Evolutionary conservation across 2,113 vertebrate species (phyloP).

Genomic region (Chloropsis hardwickii): DNA sequence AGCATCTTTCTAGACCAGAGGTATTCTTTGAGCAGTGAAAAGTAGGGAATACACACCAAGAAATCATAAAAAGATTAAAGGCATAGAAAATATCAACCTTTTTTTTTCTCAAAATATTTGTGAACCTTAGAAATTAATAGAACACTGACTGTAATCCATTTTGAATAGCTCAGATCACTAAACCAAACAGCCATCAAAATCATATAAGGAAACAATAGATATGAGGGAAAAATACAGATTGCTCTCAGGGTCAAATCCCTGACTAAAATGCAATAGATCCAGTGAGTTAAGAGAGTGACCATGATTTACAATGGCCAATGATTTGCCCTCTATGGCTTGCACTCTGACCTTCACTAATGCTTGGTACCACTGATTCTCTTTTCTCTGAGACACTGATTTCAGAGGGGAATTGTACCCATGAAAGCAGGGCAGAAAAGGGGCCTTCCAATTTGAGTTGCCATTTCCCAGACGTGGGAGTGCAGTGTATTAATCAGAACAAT

Average conservation of each 20-base stretch:
- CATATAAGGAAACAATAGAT: neutral
- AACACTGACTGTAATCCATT: neutral
- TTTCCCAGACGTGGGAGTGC: neutral
- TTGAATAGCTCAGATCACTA: accelerated
- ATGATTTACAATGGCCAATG: conserved; percentile 7
- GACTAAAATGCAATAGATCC: neutral
- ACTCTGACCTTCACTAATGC: conserved; percentile 23
- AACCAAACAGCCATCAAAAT: neutral
- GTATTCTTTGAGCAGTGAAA: neutral
- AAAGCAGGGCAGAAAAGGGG: neutral
- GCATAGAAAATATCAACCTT: neutral
- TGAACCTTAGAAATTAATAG: neutral
- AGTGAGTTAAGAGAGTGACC: neutral
- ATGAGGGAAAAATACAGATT: neutral
- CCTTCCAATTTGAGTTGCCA: neutral
- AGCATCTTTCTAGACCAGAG: neutral
- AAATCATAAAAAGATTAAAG: neutral
- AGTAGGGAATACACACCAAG: neutral
- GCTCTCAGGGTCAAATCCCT: neutral
- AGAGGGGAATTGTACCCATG: neutral
- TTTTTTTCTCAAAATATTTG: neutral
- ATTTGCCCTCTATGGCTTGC: conserved; percentile 5
- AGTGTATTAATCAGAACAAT: conserved; percentile 44
- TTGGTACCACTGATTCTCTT: conserved; percentile 3
- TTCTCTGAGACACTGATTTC: conserved; percentile 17